phyloP scores from a whole-genome alignment of 1,140 invertebrate genomes.

The Drosophila kepulauana region DNA sequence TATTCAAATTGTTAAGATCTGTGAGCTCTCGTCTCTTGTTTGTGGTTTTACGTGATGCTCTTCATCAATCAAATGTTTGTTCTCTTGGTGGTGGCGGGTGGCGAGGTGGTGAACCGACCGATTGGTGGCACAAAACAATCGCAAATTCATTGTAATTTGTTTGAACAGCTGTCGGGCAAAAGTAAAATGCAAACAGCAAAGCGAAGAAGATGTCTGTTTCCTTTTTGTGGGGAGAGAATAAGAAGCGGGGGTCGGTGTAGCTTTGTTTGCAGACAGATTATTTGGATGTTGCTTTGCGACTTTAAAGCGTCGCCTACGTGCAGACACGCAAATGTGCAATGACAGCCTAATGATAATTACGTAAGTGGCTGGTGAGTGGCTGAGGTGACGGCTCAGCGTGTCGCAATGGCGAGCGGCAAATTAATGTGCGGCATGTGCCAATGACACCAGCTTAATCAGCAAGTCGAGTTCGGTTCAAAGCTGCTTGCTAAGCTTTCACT shows the following conservation, averaged over 20 bases:
- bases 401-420: conserved; percentile 17
- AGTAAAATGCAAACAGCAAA: conserved; percentile 50
- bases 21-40: conserved; percentile 23
- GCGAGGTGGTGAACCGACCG: background rate
- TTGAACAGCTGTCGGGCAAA: conserved; percentile 68
- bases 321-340: conserved; percentile 70
- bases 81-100: background rate
- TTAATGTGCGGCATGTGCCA: background rate
- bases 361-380: conserved; percentile 44
- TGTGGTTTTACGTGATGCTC: conserved; percentile 55
- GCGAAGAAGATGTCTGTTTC: conserved; percentile 1
- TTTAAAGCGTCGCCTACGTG: conserved; percentile 50
- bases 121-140: conserved; percentile 59
- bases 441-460: conserved; percentile 27
- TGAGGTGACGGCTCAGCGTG: conserved; percentile 29
- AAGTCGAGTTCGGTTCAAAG: background rate
- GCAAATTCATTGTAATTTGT: conserved; percentile 80
- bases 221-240: background rate
- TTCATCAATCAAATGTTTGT: conserved; percentile 80
- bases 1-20: conserved; percentile 73
- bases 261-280: conserved; percentile 70
- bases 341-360: conserved; percentile 75
- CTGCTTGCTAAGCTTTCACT: too few relatives aligned
- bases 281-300: conserved; percentile 38
- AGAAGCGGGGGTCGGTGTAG: background rate